These are phyloP conservation scores for Pseudomyrmex pallidus DNA, from an alignment of 1,140 invertebrate species.

Conservation along the genomic window DNA sequence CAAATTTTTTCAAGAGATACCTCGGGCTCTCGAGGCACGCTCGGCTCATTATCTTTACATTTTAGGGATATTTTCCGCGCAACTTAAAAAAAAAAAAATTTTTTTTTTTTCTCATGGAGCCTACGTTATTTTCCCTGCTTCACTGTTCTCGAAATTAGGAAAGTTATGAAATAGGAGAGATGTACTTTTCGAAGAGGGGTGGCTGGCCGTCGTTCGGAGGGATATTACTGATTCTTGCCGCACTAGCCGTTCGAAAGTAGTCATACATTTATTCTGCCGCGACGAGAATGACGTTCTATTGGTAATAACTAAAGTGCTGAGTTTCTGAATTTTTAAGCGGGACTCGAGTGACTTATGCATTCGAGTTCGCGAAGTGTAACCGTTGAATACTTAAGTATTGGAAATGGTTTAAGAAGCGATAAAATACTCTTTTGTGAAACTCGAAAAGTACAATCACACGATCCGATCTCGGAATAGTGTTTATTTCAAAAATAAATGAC, in stretches of 20 bases:
- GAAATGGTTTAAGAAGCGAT: slow-evolving; percentile 52
- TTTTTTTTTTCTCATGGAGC: not conserved
- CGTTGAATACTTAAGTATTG: slow-evolving; percentile 38
- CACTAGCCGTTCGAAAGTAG: slow-evolving; percentile 56
- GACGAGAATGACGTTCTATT: slow-evolving; percentile 54
- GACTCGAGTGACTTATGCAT: slow-evolving; percentile 46
- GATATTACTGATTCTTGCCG: slow-evolving; percentile 58
- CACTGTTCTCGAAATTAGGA: slow-evolving; percentile 44
- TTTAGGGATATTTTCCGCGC: not conserved
- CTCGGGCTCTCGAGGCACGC: not conserved
- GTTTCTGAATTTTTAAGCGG: slow-evolving; percentile 57
- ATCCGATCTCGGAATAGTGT: not conserved
- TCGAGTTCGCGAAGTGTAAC: slow-evolving; percentile 49
- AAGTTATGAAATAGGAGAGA: slow-evolving; percentile 62
- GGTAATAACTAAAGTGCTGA: slow-evolving; percentile 59
- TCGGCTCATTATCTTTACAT: not conserved
- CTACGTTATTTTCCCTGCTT: slow-evolving; percentile 39
- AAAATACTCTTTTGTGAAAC: slow-evolving; percentile 30
- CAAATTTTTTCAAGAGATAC: not conserved
- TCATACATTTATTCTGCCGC: slow-evolving; percentile 58
- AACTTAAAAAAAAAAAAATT: not conserved
- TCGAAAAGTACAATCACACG: not conserved
- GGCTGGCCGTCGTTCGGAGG: not conserved
- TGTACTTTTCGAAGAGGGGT: slow-evolving; percentile 21
- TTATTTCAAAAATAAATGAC: slow-evolving; percentile 12